These are phyloP conservation scores for Calyptommatus sinebrachiatus DNA, from an alignment of 2,113 vertebrate genomes.

Conservation along the genomic window DNA sequence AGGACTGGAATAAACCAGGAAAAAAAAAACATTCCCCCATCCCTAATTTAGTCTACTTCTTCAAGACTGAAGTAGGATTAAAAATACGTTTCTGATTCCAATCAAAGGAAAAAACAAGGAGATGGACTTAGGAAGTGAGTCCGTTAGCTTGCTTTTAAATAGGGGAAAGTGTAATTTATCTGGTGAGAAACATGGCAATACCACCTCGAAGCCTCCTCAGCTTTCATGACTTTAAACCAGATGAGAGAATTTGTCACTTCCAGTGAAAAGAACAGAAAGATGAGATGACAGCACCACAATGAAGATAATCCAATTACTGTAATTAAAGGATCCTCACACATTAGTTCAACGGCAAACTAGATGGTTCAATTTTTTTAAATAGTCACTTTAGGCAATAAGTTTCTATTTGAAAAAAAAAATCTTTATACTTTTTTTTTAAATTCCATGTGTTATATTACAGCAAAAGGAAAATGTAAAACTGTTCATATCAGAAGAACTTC, in stretches of 20 bases:
- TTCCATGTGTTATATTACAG: background rate
- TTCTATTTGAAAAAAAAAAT: background rate
- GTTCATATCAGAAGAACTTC: conserved; percentile 3
- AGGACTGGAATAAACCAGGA: too few relatives aligned
- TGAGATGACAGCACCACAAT: conserved; percentile 65
- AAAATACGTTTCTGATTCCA: too few relatives aligned
- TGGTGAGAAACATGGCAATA: conserved; percentile 10
- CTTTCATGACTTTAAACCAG: conserved; percentile 53
- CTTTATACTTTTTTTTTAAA: conserved; percentile 4
- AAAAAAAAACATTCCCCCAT: too few relatives aligned
- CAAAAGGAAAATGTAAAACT: background rate
- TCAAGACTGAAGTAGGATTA: too few relatives aligned
- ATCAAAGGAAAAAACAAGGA: background rate
- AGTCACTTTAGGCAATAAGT: background rate
- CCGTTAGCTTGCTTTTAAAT: conserved; percentile 45
- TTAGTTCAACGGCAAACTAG: conserved; percentile 60
- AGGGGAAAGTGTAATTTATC: conserved; percentile 34
- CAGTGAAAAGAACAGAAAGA: conserved; percentile 62
- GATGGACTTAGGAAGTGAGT: conserved; percentile 8
- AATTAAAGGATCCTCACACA: conserved; percentile 68
- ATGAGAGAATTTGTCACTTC: conserved; percentile 61
- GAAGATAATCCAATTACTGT: conserved; percentile 60
- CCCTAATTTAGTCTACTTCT: too few relatives aligned
- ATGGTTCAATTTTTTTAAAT: conserved; percentile 26
- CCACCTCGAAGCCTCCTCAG: conserved; percentile 50